Evolutionary conservation across 2,113 vertebrate species (phyloP).

Genomic region (Callithrix jacchus): DNA sequence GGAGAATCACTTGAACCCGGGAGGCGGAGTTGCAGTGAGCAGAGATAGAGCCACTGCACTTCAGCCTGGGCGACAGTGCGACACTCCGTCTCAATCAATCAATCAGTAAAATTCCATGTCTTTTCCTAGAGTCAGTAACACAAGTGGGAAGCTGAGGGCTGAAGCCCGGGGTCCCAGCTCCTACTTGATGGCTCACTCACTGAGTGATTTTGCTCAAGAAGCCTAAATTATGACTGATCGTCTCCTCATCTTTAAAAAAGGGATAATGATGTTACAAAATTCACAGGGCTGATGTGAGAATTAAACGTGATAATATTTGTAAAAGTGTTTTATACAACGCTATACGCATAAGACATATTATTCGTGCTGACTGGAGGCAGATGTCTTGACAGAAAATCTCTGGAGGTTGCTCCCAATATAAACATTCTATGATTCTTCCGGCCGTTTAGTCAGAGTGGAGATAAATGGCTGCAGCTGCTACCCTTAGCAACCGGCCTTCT

Average conservation of each 20-base stretch:
- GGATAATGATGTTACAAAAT: constrained; percentile 45
- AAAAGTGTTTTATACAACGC: constrained; percentile 47
- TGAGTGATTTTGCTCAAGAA: not conserved
- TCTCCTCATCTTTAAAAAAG: constrained; percentile 27
- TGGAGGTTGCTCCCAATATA: constrained; percentile 31
- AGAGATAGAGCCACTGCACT: too few relatives aligned
- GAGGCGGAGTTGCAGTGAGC: too few relatives aligned
- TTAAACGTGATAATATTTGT: constrained; percentile 57
- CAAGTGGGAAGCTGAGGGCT: not conserved
- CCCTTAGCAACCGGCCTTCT: not conserved
- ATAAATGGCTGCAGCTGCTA: not conserved
- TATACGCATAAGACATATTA: not conserved
- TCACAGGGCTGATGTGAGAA: constrained; percentile 50
- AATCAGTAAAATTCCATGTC: too few relatives aligned
- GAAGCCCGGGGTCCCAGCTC: not conserved
- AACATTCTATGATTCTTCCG: constrained; percentile 16
- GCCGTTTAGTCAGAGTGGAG: not conserved
- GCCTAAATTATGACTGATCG: not conserved
- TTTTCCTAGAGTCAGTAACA: not conserved
- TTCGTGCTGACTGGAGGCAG: constrained; percentile 36
- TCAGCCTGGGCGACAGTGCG: too few relatives aligned
- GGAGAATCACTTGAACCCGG: too few relatives aligned
- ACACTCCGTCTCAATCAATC: too few relatives aligned
- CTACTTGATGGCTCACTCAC: not conserved
- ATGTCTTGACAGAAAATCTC: constrained; percentile 50